Conservation (phyloP, 2,113 vertebrate species). For the Willisornis vidua region DNA sequence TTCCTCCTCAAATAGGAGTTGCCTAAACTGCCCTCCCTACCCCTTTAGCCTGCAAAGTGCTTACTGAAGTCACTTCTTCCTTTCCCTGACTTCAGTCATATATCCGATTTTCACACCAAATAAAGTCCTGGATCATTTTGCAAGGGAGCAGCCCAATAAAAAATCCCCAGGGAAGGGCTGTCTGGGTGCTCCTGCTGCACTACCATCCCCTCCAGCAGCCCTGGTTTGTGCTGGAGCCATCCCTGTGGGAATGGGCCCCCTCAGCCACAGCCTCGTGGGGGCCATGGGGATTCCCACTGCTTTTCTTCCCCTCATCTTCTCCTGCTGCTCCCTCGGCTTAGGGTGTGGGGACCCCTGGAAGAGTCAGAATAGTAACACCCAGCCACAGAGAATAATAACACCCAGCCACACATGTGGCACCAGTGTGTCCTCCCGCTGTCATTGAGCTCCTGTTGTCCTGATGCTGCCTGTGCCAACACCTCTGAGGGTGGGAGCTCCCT, state of each 20-base stretch:
- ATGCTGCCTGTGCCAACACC: not conserved
- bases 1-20: not conserved
- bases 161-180: not conserved
- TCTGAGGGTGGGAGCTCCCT: not conserved
- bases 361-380: not conserved
- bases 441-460: not conserved
- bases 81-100: not conserved
- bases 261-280: not conserved
- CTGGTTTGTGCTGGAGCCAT: not conserved
- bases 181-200: not conserved
- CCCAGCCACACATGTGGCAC: not conserved
- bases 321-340: not conserved
- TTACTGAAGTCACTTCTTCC: not conserved
- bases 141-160: not conserved
- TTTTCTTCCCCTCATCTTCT: not conserved
- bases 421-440: not conserved
- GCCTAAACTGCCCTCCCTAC: not conserved
- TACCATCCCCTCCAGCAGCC: not conserved
- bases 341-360: not conserved
- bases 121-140: not conserved
- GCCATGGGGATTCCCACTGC: not conserved
- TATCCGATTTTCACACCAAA: rapidly evolving
- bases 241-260: rapidly evolving
- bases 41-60: not conserved
- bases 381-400: not conserved